These are phyloP conservation scores for Eufriesea mexicana DNA, from an alignment of 1,140 invertebrate genomes.

Conservation along the genomic window DNA sequence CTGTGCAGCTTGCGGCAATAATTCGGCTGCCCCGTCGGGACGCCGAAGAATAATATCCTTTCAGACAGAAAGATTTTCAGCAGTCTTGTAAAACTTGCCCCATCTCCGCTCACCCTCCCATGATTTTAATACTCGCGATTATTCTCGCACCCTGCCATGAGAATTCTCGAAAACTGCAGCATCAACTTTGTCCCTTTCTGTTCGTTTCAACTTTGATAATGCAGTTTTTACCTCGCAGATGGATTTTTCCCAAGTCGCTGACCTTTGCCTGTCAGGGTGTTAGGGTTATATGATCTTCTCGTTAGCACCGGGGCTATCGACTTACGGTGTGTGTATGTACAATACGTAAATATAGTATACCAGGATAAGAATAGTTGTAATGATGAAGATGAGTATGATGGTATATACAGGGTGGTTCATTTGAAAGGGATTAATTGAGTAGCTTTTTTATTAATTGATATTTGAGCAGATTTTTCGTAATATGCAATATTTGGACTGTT, in stretches of 20 bases:
- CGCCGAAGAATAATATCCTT: constrained; percentile 62
- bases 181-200: background rate
- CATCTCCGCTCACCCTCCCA: constrained; percentile 46
- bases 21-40: constrained; percentile 41
- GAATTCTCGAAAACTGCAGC: constrained; percentile 38
- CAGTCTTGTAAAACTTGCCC: constrained; percentile 63
- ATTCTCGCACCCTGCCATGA: constrained; percentile 27
- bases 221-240: background rate
- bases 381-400: no score
- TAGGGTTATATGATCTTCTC: background rate
- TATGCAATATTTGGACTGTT: no score
- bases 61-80: constrained; percentile 56
- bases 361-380: no score
- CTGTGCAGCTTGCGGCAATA: constrained; percentile 58
- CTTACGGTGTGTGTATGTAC: no score
- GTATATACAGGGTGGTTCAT: no score
- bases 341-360: no score
- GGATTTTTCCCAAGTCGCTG: background rate
- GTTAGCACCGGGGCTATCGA: no score
- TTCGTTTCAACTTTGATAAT: background rate
- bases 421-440: no score
- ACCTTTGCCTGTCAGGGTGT: background rate
- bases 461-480: no score
- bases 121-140: constrained; percentile 51
- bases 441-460: no score